Conservation (phyloP, 2,888 invertebrate species). For the Isotomurus palustris region DNA sequence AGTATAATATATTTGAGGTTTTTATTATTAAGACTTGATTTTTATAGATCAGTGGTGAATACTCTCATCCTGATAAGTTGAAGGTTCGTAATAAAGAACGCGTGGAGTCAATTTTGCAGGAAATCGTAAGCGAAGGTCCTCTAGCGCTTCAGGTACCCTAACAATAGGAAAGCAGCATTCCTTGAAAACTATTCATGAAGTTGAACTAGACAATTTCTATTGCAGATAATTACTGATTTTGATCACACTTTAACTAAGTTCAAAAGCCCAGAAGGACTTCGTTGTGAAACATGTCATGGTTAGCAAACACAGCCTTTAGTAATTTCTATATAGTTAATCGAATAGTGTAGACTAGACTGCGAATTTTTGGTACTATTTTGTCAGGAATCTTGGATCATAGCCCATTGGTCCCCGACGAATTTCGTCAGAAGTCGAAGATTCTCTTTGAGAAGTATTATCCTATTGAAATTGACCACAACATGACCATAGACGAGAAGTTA, state of each 20-base stretch:
- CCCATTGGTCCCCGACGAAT: constrained; percentile 63
- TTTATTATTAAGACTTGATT: no score
- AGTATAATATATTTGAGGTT: no score
- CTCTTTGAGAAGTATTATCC: constrained; percentile 71
- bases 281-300: constrained; percentile 78
- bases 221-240: constrained; percentile 72
- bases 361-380: not conserved
- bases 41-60: not conserved
- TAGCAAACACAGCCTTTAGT: constrained; percentile 28
- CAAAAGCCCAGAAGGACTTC: constrained; percentile 61
- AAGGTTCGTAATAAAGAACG: constrained; percentile 32
- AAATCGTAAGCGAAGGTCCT: constrained; percentile 10
- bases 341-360: not conserved
- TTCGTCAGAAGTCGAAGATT: constrained; percentile 59
- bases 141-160: constrained; percentile 52
- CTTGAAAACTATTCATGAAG: not conserved
- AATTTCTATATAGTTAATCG: not conserved
- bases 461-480: constrained; percentile 73
- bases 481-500: constrained; percentile 66
- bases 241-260: constrained; percentile 82
- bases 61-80: constrained; percentile 13
- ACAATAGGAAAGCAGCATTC: no score
- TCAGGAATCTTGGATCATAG: constrained; percentile 71
- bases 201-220: not conserved
- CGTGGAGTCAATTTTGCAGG: constrained; percentile 29